phyloP scores from a whole-genome alignment of 2,113 vertebrate species.

The Sminthopsis crassicaudata region DNA sequence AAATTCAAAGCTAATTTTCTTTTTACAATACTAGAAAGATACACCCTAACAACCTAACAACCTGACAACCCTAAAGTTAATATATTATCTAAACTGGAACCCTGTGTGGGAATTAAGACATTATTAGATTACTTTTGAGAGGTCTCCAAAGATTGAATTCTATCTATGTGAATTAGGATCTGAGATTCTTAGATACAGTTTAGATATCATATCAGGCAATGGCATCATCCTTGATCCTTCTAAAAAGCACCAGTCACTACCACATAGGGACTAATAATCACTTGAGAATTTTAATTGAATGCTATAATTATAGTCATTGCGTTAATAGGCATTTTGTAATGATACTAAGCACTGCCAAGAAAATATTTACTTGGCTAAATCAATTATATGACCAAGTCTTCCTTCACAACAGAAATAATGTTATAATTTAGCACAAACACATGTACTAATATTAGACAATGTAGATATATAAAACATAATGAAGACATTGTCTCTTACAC shows the following conservation, averaged over 20 bases:
- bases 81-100: not conserved
- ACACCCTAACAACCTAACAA: too few relatives aligned
- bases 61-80: not conserved
- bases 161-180: not conserved
- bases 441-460: slow-evolving; percentile 64
- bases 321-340: slow-evolving; percentile 77
- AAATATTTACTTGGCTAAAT: slow-evolving; percentile 80
- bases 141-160: not conserved
- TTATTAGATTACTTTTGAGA: not conserved
- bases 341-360: slow-evolving; percentile 72
- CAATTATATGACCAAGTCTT: slow-evolving; percentile 74
- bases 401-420: slow-evolving; percentile 72
- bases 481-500: slow-evolving; percentile 49
- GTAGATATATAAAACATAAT: slow-evolving; percentile 61
- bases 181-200: not conserved
- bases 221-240: slow-evolving; percentile 47
- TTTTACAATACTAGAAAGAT: not conserved
- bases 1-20: not conserved
- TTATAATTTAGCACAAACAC: slow-evolving; percentile 70
- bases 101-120: not conserved
- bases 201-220: slow-evolving; percentile 25
- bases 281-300: slow-evolving; percentile 78
- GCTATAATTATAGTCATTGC: slow-evolving; percentile 74
- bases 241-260: slow-evolving; percentile 57
- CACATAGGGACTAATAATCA: slow-evolving; percentile 72